phyloP scores from a whole-genome alignment of 2,797 vertebrate genomes.

The Miichthys miiuy region DNA sequence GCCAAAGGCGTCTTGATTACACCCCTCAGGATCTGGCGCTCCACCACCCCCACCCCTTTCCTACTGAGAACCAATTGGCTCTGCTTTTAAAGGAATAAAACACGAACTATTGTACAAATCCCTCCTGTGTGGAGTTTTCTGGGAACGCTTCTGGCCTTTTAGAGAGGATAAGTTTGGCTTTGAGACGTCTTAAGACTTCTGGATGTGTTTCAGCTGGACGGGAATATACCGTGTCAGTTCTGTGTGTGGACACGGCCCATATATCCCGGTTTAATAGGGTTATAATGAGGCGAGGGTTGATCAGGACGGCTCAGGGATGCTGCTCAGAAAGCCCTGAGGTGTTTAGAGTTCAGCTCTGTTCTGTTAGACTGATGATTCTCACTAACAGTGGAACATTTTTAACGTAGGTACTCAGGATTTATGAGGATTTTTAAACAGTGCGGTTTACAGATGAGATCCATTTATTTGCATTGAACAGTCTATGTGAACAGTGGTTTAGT shows the following conservation, averaged over 20 bases:
- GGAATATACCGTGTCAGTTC: constrained; percentile 19
- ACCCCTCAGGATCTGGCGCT: constrained; percentile 55
- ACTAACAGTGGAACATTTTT: constrained; percentile 15
- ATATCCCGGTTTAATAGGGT: constrained; percentile 57
- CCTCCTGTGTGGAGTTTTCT: constrained; percentile 60
- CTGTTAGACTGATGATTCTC: constrained; percentile 21
- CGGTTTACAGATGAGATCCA: constrained; percentile 1
- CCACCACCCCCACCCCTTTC: not conserved
- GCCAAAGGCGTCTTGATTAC: constrained; percentile 74
- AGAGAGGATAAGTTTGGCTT: constrained; percentile 61
- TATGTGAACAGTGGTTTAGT: too few species aligned
- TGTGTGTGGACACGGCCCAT: constrained; percentile 41
- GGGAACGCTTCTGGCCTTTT: constrained; percentile 60
- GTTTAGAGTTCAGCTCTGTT: constrained; percentile 32
- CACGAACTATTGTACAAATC: constrained; percentile 59
- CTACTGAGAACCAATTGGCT: constrained; percentile 31
- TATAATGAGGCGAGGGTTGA: constrained; percentile 56
- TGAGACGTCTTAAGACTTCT: constrained; percentile 40
- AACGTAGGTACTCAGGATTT: constrained; percentile 2
- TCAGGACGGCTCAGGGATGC: constrained; percentile 38
- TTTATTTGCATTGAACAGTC: not conserved
- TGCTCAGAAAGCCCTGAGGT: constrained; percentile 34
- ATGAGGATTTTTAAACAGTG: constrained; percentile 5
- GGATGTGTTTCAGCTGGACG: constrained; percentile 66
- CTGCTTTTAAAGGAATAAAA: constrained; percentile 60